Percentiles rank a stretch among this genome's conserved stretches.
Conservation (phyloP, 2,888 invertebrate species). For the Arrhopalites spinosus region DNA sequence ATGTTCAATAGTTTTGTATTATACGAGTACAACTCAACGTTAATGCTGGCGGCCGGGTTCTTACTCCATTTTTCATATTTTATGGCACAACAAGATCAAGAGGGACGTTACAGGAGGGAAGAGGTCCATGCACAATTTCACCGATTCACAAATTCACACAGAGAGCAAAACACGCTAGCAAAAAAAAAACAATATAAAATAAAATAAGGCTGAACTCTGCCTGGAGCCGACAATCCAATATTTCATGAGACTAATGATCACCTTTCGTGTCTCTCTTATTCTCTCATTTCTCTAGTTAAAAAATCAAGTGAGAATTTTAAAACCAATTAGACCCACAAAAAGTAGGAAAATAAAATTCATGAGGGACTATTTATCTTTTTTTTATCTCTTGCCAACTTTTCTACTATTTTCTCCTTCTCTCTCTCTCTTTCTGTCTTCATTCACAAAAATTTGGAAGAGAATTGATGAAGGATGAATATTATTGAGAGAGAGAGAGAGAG, state of each 20-base stretch:
- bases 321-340: constrained; percentile 23
- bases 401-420: not conserved
- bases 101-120: no score
- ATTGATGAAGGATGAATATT: no score
- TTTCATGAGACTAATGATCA: constrained; percentile 37
- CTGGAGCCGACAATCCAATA: constrained; percentile 31
- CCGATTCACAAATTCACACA: no score
- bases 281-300: not conserved
- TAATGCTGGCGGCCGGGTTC: not conserved
- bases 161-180: no score
- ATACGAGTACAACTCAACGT: not conserved
- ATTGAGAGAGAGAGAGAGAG: not conserved
- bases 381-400: not conserved
- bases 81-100: no score
- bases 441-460: no score
- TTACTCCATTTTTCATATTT: no score
- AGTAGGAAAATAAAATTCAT: not conserved
- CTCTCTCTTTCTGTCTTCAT: not conserved
- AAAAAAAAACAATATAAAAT: no score
- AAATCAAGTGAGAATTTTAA: constrained; percentile 34
- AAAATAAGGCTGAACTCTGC: constrained; percentile 26
- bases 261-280: constrained; percentile 19
- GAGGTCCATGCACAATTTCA: no score
- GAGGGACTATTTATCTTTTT: constrained; percentile 10
- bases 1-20: no score